These are phyloP conservation scores for Fregetta grallaria DNA, from an alignment of 2,113 vertebrate species.

Conservation along the genomic window DNA sequence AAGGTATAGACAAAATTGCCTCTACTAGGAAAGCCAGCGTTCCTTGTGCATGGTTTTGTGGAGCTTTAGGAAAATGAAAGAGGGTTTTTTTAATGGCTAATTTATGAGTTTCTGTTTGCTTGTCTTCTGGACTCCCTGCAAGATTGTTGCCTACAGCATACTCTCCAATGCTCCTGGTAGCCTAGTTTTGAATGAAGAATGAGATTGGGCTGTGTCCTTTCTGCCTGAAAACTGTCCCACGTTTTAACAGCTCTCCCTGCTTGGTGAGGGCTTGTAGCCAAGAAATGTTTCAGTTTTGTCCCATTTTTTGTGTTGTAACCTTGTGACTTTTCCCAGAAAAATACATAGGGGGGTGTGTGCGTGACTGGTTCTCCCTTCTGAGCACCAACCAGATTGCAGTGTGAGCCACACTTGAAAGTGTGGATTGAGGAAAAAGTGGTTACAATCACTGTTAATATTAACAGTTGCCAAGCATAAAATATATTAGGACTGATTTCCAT, in stretches of 20 bases:
- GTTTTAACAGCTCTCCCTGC: background rate
- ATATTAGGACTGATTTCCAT: background rate
- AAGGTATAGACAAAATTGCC: background rate
- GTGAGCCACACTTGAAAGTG: background rate
- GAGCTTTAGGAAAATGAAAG: background rate
- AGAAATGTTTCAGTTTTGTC: background rate
- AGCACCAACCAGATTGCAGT: background rate
- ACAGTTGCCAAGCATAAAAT: background rate
- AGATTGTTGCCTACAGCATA: background rate
- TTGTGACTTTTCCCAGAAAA: background rate
- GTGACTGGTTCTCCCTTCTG: background rate
- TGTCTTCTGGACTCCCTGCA: background rate
- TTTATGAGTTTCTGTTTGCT: background rate
- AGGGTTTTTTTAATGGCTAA: too few relatives aligned
- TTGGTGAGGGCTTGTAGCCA: background rate
- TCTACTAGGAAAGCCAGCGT: background rate
- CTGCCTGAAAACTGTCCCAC: background rate
- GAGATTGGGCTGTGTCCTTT: background rate
- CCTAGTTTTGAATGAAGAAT: background rate
- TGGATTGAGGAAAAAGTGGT: background rate
- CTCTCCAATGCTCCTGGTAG: background rate
- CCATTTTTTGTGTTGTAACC: background rate
- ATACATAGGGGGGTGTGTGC: rapidly evolving
- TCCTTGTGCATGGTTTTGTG: background rate
- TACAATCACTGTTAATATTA: background rate